Percentiles rank a stretch among this genome's conserved stretches.
Evolutionary conservation across 37 sponge, comb jelly and placozoan species (phyloP).

Genomic region (Dysidea cf. avara): DNA sequence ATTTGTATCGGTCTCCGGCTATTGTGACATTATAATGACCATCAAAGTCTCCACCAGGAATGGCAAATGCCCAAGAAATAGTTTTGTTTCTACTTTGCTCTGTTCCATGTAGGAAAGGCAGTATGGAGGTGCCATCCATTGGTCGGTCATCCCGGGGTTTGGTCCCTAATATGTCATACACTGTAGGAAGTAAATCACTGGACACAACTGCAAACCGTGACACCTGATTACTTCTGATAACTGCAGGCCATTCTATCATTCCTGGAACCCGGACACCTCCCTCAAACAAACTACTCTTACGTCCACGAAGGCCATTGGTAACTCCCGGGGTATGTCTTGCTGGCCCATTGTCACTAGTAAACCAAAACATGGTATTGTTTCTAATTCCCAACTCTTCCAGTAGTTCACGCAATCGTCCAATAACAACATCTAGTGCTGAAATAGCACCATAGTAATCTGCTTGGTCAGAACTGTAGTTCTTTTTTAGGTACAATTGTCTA

Average conservation of each 20-base stretch:
- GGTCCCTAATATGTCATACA: constrained; percentile 42
- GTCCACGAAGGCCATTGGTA: constrained; percentile 45
- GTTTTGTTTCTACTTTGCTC: constrained; percentile 18
- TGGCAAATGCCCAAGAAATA: constrained; percentile 46
- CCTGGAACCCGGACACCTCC: constrained; percentile 68
- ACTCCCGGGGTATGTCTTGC: constrained; percentile 32
- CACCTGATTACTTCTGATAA: constrained; percentile 25
- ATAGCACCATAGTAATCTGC: constrained; percentile 74
- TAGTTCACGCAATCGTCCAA: constrained; percentile 38
- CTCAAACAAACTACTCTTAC: constrained; percentile 42
- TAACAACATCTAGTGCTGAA: constrained; percentile 55
- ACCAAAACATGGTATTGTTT: constrained; percentile 74
- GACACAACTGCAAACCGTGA: constrained; percentile 49
- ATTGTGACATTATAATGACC: constrained; percentile 35
- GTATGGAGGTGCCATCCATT: constrained; percentile 60
- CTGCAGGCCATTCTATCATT: constrained; percentile 63
- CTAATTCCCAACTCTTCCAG: constrained; percentile 32
- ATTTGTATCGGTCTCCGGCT: constrained; percentile 37
- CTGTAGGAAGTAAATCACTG: constrained; percentile 55
- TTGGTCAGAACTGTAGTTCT: constrained; percentile 21
- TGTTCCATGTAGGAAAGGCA: constrained; percentile 37
- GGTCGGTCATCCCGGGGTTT: constrained; percentile 31
- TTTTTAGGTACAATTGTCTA: constrained; percentile 14
- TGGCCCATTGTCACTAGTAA: constrained; percentile 72
- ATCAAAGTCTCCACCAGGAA: constrained; percentile 35